These are phyloP conservation scores for Mesaphorura yosii DNA, from an alignment of 1,140 invertebrate species.

Conservation along the genomic window DNA sequence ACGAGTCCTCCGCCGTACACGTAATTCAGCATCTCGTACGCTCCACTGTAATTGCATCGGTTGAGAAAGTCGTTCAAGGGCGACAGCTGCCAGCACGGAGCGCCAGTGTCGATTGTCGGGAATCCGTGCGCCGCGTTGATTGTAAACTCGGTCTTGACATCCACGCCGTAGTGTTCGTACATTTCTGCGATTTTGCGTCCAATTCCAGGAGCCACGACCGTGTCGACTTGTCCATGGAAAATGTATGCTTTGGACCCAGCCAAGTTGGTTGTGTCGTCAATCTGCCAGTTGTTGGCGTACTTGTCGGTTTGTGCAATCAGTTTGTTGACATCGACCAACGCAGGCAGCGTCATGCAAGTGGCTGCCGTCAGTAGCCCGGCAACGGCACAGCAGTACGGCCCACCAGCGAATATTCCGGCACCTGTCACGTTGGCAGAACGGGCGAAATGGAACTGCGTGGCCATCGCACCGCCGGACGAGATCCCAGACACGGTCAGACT, in stretches of 20 bases:
- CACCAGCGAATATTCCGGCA: too few relatives aligned
- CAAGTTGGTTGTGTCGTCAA: slow-evolving; percentile 33
- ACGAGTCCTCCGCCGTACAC: slow-evolving; percentile 31
- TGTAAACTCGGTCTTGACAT: neutral
- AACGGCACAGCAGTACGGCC: too few relatives aligned
- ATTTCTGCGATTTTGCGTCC: neutral
- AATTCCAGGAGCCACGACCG: slow-evolving; percentile 20
- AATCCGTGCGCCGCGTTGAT: neutral
- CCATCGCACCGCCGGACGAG: too few relatives aligned
- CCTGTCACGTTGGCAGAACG: too few relatives aligned
- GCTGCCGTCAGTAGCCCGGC: slow-evolving; percentile 20
- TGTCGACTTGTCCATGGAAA: slow-evolving; percentile 33
- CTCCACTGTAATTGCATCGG: slow-evolving; percentile 35
- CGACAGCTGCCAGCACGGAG: neutral
- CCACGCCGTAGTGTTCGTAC: neutral
- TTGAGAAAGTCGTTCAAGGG: neutral
- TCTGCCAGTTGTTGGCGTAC: slow-evolving; percentile 26
- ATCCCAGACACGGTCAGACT: too few relatives aligned
- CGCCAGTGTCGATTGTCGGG: neutral
- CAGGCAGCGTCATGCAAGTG: slow-evolving; percentile 33
- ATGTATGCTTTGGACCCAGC: slow-evolving; percentile 33
- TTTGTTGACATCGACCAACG: slow-evolving; percentile 19
- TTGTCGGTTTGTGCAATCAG: slow-evolving; percentile 24
- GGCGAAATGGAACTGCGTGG: too few relatives aligned
- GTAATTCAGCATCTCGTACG: slow-evolving; percentile 35